Percentiles rank a stretch among this genome's conserved stretches.
These are phyloP conservation scores for Micrasema minimum DNA, from an alignment of 1,140 invertebrate genomes.

Conservation along the genomic window DNA sequence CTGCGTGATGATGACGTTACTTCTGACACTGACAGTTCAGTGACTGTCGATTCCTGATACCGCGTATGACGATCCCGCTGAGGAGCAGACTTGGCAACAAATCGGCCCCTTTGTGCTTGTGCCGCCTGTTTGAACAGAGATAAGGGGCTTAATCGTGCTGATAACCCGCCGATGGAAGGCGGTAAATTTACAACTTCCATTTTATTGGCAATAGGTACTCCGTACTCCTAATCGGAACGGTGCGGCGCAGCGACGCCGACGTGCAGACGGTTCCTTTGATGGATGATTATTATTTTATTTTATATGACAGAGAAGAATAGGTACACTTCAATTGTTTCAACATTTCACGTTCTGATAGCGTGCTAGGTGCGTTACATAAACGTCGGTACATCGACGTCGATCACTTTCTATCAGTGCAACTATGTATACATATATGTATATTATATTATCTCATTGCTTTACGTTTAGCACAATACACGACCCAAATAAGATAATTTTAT, in stretches of 20 bases:
- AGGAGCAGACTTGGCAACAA: neutral
- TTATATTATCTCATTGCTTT: too few relatives aligned
- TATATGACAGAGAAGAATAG: slow-evolving; percentile 10
- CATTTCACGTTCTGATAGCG: neutral
- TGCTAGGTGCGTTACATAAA: neutral
- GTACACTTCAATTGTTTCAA: slow-evolving; percentile 21
- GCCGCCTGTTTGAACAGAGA: slow-evolving; percentile 20
- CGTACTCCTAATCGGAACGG: slow-evolving; percentile 21
- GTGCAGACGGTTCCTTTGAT: slow-evolving; percentile 28
- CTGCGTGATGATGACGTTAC: neutral
- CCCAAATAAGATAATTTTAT: too few relatives aligned
- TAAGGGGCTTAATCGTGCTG: slow-evolving; percentile 30
- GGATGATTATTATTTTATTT: slow-evolving; percentile 10
- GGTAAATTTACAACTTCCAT: slow-evolving; percentile 36
- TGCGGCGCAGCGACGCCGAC: neutral
- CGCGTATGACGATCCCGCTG: neutral
- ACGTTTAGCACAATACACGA: too few relatives aligned
- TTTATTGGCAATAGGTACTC: slow-evolving; percentile 33
- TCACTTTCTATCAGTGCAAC: too few relatives aligned
- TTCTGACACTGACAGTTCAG: neutral
- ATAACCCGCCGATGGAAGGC: slow-evolving; percentile 32
- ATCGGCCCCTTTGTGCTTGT: slow-evolving; percentile 13
- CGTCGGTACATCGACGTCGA: too few relatives aligned
- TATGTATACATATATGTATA: too few relatives aligned
- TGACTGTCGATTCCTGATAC: neutral